These are phyloP conservation scores for Pristionchus maxplancki DNA, from an alignment of 2,888 invertebrate species.

Conservation along the genomic window DNA sequence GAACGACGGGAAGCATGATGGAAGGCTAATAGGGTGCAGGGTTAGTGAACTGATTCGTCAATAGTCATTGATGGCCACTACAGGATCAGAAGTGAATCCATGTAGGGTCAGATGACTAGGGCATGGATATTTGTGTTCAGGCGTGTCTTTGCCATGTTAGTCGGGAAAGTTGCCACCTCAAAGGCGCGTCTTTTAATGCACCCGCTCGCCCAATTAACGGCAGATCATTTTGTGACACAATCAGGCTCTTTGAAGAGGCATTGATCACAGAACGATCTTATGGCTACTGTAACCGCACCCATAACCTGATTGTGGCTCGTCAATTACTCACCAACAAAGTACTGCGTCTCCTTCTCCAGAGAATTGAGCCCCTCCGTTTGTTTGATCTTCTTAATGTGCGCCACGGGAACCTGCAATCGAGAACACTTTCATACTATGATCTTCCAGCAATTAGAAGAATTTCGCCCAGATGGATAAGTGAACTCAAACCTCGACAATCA, in stretches of 20 bases:
- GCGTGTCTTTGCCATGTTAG: background rate
- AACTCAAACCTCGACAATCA: constrained; percentile 19
- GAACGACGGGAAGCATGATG: background rate
- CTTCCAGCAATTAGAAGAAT: background rate
- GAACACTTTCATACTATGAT: too few relatives aligned
- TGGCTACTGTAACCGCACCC: background rate
- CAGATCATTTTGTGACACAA: constrained; percentile 1
- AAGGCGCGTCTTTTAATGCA: background rate
- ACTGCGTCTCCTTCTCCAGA: constrained; percentile 71
- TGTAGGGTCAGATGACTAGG: background rate
- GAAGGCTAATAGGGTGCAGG: background rate
- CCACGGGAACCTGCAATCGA: constrained; percentile 22
- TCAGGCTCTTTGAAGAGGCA: background rate
- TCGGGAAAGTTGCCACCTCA: background rate
- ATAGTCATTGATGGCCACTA: background rate
- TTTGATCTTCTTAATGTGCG: constrained; percentile 56
- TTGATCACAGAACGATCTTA: background rate
- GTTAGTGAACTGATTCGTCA: too few relatives aligned
- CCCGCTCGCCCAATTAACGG: background rate
- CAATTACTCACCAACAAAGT: constrained; percentile 69
- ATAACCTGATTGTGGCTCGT: too few relatives aligned
- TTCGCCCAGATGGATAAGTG: background rate
- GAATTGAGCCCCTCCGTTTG: constrained; percentile 71
- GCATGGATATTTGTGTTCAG: too few relatives aligned
- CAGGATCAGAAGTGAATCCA: too few relatives aligned